Conservation (phyloP, 2,888 invertebrate species). For the Mesorhabditis sp. region DNA sequence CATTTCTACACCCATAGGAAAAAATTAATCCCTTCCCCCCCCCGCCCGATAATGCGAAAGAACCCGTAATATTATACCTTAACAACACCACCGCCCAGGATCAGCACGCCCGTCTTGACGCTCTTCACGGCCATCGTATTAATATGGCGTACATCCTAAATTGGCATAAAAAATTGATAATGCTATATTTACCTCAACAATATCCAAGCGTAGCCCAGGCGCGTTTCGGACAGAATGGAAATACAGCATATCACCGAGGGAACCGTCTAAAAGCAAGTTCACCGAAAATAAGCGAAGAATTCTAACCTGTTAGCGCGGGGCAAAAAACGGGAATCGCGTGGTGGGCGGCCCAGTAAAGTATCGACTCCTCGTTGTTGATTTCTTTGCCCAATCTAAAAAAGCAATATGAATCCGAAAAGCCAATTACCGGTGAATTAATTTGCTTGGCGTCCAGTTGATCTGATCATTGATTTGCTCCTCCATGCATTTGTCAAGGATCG, state of each 20-base stretch:
- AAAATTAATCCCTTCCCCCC: no score
- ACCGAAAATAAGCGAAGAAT: not conserved
- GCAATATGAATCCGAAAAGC: no score
- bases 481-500: conserved; percentile 83
- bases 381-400: conserved; percentile 74
- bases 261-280: conserved; percentile 10
- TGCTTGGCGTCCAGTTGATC: conserved; percentile 84
- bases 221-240: conserved; percentile 84
- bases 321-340: conserved; percentile 96
- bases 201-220: conserved; percentile 87
- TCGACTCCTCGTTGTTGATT: conserved; percentile 83
- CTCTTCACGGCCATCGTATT: conserved; percentile 93
- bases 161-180: conserved; percentile 1
- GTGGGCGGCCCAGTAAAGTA: conserved; percentile 62
- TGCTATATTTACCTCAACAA: conserved; percentile 69
- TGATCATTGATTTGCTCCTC: conserved; percentile 69
- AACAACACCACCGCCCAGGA: conserved; percentile 61
- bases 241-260: conserved; percentile 93
- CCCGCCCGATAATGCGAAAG: no score
- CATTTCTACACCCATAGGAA: no score
- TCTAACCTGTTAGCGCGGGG: conserved; percentile 84
- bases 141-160: conserved; percentile 69
- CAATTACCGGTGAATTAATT: conserved; percentile 67
- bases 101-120: conserved; percentile 87
- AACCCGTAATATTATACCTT: not conserved